Evolutionary conservation across 2,113 vertebrate species (phyloP).

Genomic region (Sinocyclocheilus rhinocerous): DNA sequence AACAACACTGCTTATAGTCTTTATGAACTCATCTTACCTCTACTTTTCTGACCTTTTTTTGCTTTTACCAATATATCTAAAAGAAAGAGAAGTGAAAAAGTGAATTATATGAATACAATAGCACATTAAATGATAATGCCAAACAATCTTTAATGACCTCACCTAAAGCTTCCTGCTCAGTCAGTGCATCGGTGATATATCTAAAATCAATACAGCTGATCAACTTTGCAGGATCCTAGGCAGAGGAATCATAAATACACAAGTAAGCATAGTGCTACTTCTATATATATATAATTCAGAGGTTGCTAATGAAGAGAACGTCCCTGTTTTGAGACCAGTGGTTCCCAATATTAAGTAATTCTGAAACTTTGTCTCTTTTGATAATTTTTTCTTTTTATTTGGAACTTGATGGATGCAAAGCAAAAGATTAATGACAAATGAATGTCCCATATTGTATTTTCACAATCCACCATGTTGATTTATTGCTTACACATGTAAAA

Average conservation of each 20-base stretch:
- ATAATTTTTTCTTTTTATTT: background rate
- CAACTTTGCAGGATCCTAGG: slow-evolving; percentile 74
- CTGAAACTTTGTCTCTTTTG: background rate
- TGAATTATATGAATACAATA: background rate
- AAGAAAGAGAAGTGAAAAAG: slow-evolving; percentile 25
- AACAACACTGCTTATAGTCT: background rate
- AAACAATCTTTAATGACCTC: slow-evolving; percentile 50
- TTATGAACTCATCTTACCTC: slow-evolving; percentile 66
- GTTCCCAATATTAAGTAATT: background rate
- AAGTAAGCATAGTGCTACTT: background rate
- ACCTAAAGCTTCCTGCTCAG: slow-evolving; percentile 79
- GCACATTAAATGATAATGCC: background rate
- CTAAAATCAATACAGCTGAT: slow-evolving; percentile 84
- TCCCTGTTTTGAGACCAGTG: background rate
- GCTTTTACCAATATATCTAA: slow-evolving; percentile 77
- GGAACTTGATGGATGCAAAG: background rate
- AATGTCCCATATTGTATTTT: too few relatives aligned
- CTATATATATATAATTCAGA: background rate
- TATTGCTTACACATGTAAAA: too few relatives aligned
- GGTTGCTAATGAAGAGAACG: background rate
- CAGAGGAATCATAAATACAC: slow-evolving; percentile 22
- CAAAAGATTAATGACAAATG: background rate
- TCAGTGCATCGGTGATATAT: slow-evolving; percentile 80
- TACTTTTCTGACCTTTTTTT: slow-evolving; percentile 73
- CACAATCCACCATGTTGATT: too few relatives aligned